Evolutionary conservation across 2,113 vertebrate genomes (phyloP).

Genomic region (Hydrolagus affinis): DNA sequence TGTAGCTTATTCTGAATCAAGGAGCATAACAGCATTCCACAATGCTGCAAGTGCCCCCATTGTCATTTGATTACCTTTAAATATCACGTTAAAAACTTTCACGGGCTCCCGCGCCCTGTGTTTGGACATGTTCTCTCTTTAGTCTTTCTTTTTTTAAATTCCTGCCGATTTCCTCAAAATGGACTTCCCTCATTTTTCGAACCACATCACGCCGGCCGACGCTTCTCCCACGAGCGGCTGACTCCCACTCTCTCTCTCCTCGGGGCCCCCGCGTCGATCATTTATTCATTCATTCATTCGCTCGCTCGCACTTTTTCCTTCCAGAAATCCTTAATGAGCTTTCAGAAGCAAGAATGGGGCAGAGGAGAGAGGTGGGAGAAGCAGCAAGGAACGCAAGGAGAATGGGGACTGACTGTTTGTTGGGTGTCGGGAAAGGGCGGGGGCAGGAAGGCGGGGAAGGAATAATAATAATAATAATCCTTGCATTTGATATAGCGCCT

Average conservation of each 20-base stretch:
- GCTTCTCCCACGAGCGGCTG: slow-evolving; percentile 32
- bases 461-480: not conserved
- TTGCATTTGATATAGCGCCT: too few species aligned
- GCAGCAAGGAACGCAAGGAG: not conserved
- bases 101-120: slow-evolving; percentile 58
- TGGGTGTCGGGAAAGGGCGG: not conserved
- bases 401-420: not conserved
- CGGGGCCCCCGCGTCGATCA: slow-evolving; percentile 35
- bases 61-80: not conserved
- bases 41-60: not conserved
- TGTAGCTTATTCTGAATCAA: not conserved
- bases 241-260: slow-evolving; percentile 40
- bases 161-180: slow-evolving; percentile 8
- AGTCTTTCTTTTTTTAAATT: not conserved
- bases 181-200: slow-evolving; percentile 41
- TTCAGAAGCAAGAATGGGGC: not conserved
- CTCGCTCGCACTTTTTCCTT: slow-evolving; percentile 9
- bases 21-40: not conserved
- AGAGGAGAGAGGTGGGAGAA: not conserved
- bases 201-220: slow-evolving; percentile 40
- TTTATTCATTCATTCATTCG: slow-evolving; percentile 51
- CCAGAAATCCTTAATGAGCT: slow-evolving; percentile 7
- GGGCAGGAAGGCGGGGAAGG: too few species aligned
- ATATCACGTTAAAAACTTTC: slow-evolving; percentile 33
- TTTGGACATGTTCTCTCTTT: slow-evolving; percentile 34